Evolutionary conservation across 2,113 vertebrate species (phyloP), one percentile per base, ranked within the genome.

Genomic region (Phodopus roborovskii): DNA sequence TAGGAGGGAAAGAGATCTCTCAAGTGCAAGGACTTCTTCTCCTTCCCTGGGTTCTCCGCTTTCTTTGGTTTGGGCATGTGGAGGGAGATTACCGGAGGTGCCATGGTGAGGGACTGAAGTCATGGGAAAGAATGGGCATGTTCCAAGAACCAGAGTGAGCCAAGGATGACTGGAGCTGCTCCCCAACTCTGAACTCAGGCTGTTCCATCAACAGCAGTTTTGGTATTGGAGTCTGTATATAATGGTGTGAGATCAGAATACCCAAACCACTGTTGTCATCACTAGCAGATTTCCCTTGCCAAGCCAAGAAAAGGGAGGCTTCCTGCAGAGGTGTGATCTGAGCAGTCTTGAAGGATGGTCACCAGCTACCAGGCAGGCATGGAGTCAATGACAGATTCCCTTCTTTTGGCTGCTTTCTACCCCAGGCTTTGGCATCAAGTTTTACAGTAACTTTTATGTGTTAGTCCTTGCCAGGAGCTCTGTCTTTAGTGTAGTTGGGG

Each of bases 251-350:
- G 17, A 60, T 60, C 70, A 86, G 42, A 74, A 85, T 73, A 53
- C 36, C 50, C 56, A 75, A 77, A 24, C 73, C 81, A 73, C 50
- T 39, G 15, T 33, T 50, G 30, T 48, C 56, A 56, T 87, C 15
- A 39, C 56, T 82, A 58, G 33, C 79, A 68, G 42, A 73, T 91
- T 91, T 94, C 53, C 74, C 87, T 82, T 66, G 13, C 17, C 50
- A 71, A 79, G 19, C 22, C 89, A 75, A 86, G 66, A 58, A 93
- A 95, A 42, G n/a, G 79, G 77, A 68, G 70, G 16, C 60, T 70
- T 93, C 48, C n/a, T 60, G 68, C 90, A 92, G 84, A 94, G 58
- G n/a, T 92, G 30, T 73, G 42, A n/a, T 60, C 53, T 82, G 66
- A 96, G 30, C 62, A 42, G 90, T 88, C 50, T 48, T 82, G 75